Percentiles rank a stretch among this genome's conserved stretches.
Conservation (phyloP, 1,140 invertebrate genomes). For the Glossosoma conforme region DNA sequence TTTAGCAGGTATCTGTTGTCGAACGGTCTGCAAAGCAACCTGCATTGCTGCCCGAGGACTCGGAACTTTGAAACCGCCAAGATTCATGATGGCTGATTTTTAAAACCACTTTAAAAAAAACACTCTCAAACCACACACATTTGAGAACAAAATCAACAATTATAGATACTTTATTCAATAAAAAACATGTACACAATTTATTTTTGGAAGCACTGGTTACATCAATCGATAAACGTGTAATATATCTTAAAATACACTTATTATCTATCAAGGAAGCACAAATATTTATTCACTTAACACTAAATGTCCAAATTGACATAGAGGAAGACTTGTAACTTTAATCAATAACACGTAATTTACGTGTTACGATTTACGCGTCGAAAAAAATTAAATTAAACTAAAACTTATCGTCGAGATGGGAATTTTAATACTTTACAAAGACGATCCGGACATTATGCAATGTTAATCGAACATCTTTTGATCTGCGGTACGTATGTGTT, state of each 20-base stretch:
- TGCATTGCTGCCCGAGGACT: slow-evolving; percentile 69
- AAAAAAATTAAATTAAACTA: neutral
- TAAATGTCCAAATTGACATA: slow-evolving; percentile 9
- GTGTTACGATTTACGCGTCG: neutral
- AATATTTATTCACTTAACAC: slow-evolving; percentile 4
- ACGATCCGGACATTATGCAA: neutral
- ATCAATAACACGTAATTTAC: neutral
- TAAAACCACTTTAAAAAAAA: neutral
- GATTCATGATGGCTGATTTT: neutral
- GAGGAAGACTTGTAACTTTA: slow-evolving; percentile 8
- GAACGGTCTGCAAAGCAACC: slow-evolving; percentile 73
- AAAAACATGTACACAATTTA: neutral
- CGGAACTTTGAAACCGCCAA: slow-evolving; percentile 52
- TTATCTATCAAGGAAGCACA: neutral
- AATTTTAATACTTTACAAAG: neutral
- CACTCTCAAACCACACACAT: neutral
- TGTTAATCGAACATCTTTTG: neutral
- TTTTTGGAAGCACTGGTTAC: neutral
- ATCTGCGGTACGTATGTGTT: neutral
- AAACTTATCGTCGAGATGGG: slow-evolving; percentile 11
- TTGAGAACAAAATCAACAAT: neutral
- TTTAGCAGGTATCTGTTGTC: slow-evolving; percentile 70
- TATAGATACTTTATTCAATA: neutral
- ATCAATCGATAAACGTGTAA: no score
- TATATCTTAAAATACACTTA: neutral